Evolutionary conservation across 2,113 vertebrate genomes (phyloP), one percentile per base, ranked within the genome.

Genomic region (Donacobius atricapilla): DNA sequence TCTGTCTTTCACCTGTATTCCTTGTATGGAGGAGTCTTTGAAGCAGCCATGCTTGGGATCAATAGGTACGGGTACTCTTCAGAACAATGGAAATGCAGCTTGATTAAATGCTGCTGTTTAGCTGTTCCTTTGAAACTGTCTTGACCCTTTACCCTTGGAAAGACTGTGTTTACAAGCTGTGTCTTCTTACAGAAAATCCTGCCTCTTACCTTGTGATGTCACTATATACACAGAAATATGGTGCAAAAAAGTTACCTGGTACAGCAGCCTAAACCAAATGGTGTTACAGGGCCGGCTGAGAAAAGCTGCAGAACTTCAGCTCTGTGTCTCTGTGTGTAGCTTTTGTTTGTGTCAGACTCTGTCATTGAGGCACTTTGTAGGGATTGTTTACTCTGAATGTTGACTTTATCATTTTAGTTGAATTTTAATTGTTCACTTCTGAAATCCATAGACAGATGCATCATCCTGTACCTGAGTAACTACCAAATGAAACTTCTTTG

Each of bases 1-100:
- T 94, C 90, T 92, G 87, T 96, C 92, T 95, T 97, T 98, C 98
- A 98, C 98, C 98, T 98, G 97, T 95, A 92, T 64, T 85, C 68
- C 89, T 95, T 91, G 45, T 65, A 13, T 83, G 47, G 88, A 61
- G 69, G 81, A 82, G 33, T 22, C 87, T 91, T 76, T 69, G 85
- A 89, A 56, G 94, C 72, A 80, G 54, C 58, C 68, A 86, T 20
- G 90, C 97, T 90, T 89, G 86, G 94, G 96, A 98, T 98, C 98
- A 98, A 63, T 87, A 83, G 88, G 80, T 98, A 89, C 94, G 87
- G 95, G 76, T 47, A 15, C 84, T 86, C 87, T 35, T 2, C 37
- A 7, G 83, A 48, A 88, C 94, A 89, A 92, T 96, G 94, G 91
- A 75, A 93, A 65, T 72, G 9, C 37, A 24, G 90, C 75, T 91